Conservation (phyloP, 2,113 vertebrate genomes). For the Grantiella picta region DNA sequence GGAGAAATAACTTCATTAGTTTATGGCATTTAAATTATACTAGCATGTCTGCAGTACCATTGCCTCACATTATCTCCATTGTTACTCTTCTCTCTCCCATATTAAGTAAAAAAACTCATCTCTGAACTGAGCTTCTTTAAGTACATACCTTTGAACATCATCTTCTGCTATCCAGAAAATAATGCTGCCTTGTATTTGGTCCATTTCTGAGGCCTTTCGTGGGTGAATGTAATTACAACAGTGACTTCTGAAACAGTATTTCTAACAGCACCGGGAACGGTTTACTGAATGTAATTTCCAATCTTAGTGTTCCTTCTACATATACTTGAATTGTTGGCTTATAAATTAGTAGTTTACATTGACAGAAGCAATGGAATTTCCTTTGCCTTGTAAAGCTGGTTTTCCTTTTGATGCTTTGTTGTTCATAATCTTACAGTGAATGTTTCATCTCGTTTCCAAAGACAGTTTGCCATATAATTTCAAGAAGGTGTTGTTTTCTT, state of each 20-base stretch:
- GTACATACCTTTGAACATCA: not conserved
- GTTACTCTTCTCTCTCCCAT: not conserved
- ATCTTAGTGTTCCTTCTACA: not conserved
- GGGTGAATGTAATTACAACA: not conserved
- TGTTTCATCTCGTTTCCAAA: conserved; percentile 8
- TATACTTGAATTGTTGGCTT: not conserved
- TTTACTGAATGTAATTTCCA: not conserved
- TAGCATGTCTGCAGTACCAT: conserved; percentile 2
- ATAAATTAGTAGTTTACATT: not conserved
- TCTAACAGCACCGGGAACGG: not conserved
- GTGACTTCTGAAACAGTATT: conserved; percentile 6
- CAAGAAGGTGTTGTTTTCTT: not conserved
- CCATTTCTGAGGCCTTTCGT: not conserved
- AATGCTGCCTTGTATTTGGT: not conserved
- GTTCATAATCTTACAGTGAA: not conserved
- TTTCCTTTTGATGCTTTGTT: conserved; percentile 3
- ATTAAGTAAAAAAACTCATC: not conserved
- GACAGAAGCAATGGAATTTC: not conserved
- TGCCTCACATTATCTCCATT: not conserved
- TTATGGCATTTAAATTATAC: not conserved
- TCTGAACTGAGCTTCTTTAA: not conserved
- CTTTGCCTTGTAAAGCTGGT: not conserved
- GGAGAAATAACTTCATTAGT: not conserved
- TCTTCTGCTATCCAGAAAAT: not conserved
- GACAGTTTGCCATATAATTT: not conserved